Base-by-base conservation (phyloP, 1,140 invertebrate species). In the Nomia melanderi region DNA sequence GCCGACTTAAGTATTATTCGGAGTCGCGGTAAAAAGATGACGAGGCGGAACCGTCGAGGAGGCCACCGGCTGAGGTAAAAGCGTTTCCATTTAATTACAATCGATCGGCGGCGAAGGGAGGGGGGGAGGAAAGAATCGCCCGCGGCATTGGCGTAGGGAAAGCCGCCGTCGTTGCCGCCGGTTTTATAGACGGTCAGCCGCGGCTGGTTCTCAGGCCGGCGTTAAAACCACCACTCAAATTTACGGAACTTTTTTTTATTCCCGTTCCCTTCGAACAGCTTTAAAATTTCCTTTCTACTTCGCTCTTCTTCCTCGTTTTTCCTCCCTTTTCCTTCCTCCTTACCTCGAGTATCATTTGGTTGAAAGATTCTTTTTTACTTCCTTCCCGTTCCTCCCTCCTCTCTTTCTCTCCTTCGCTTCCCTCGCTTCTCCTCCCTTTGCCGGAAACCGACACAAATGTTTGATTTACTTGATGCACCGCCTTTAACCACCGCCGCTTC, bases 141-240 rank as follows among this genome's bases (percentile, higher is more conserved):
- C 78, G 44, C 41, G 66, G 80, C 64, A 83, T 78, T 39, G 80
- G 62, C 69, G 60, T 14, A 31, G 62, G 39, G 12, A 23, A 31
- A 53, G 23, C 41, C 44, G 74, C 29, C 65, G 57, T 4, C n/a
- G n/a, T n/a, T n/a, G n/a, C 8, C 39, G 66, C 63, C 57, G 77
- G 77, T 83, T 84, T 83, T 83, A 82, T 83, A 60, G 81, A 81
- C 53, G 81, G 80, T 83, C 81, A 82, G 67, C 63, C 79, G 67
- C 50, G 67, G 54, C 31, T 53, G 47, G 75, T 78, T 77, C 74
- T 56, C 72, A 78, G 62, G 72, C 56, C 75, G 66, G 63, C 75
- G 80, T 83, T 83, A 82, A 83, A 84, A 84, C 77, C 75, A 79
- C 67, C 83, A 86, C 81, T 85, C 81, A 86, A 86, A 84, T 83